Conservation (phyloP, 1,140 invertebrate genomes). For the Cotesia vestalis region DNA sequence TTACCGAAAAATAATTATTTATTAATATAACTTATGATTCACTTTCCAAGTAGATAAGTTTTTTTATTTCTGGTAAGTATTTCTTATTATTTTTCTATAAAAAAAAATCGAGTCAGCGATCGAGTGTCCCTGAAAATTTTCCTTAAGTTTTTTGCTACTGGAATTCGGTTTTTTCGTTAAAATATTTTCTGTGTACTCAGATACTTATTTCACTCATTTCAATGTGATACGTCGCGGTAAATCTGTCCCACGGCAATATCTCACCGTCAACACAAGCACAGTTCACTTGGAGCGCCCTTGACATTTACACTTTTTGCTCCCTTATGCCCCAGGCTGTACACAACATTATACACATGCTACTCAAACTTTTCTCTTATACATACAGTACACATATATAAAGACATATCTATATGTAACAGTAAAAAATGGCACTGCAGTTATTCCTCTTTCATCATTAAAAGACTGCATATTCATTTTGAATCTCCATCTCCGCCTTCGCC, state of each 20-base stretch:
- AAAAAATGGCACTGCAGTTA: conserved; percentile 8
- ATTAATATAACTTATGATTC: no score
- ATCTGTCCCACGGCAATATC: conserved; percentile 30
- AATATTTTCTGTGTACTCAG: not conserved
- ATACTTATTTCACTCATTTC: conserved; percentile 4
- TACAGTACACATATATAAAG: no score
- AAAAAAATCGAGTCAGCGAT: no score
- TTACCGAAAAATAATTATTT: no score
- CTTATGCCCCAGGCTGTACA: conserved; percentile 18
- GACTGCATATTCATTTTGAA: not conserved
- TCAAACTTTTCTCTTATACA: not conserved
- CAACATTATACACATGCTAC: not conserved
- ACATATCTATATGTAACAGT: not conserved
- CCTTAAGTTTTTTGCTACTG: no score
- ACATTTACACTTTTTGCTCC: conserved; percentile 31
- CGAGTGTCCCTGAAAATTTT: no score
- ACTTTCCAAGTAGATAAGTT: no score
- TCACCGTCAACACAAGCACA: conserved; percentile 4
- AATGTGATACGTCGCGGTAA: not conserved
- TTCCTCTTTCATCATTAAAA: not conserved
- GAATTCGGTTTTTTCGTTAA: not conserved
- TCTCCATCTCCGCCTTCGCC: not conserved
- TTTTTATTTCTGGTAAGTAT: no score
- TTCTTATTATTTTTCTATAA: no score
- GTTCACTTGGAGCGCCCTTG: conserved; percentile 28